These are phyloP conservation scores for Dendrolimus punctatus DNA, from an alignment of 1,140 invertebrate genomes.

Conservation along the genomic window DNA sequence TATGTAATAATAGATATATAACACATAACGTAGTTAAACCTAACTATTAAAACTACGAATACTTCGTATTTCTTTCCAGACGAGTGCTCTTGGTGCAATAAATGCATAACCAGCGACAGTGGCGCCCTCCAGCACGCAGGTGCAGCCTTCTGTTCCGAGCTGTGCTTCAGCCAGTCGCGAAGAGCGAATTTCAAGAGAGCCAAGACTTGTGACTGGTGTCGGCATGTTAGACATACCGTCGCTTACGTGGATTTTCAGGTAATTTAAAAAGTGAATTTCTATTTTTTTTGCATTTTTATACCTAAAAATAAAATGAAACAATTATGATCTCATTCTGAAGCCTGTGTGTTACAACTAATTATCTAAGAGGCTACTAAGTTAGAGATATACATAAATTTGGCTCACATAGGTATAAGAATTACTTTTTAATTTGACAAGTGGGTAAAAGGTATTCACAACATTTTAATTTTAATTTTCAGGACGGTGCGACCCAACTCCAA, in stretches of 20 bases:
- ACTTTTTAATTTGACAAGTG: too few species aligned
- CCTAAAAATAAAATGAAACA: neutral
- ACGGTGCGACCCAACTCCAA: slow-evolving; percentile 84
- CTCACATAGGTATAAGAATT: too few species aligned
- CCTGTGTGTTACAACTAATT: neutral
- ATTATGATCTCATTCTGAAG: neutral
- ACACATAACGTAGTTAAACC: neutral
- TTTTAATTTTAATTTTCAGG: slow-evolving; percentile 63
- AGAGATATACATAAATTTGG: too few species aligned
- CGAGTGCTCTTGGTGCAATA: slow-evolving; percentile 76
- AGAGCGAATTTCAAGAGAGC: slow-evolving; percentile 91
- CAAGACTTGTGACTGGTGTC: slow-evolving; percentile 95
- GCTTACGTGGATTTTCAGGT: slow-evolving; percentile 89
- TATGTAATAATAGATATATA: too few species aligned
- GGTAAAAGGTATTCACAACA: neutral
- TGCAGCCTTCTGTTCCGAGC: slow-evolving; percentile 85
- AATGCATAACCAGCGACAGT: slow-evolving; percentile 69
- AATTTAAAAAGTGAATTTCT: neutral
- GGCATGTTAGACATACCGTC: slow-evolving; percentile 91
- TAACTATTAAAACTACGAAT: neutral
- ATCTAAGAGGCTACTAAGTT: too few species aligned
- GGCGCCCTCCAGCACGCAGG: slow-evolving; percentile 73
- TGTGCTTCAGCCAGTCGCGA: slow-evolving; percentile 91
- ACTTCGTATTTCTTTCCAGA: slow-evolving; percentile 35
- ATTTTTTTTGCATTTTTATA: neutral